Percentiles rank a stretch among this genome's conserved stretches.
phyloP scores from a whole-genome alignment of 2,113 vertebrate species.

The Rhinoptilus africanus region DNA sequence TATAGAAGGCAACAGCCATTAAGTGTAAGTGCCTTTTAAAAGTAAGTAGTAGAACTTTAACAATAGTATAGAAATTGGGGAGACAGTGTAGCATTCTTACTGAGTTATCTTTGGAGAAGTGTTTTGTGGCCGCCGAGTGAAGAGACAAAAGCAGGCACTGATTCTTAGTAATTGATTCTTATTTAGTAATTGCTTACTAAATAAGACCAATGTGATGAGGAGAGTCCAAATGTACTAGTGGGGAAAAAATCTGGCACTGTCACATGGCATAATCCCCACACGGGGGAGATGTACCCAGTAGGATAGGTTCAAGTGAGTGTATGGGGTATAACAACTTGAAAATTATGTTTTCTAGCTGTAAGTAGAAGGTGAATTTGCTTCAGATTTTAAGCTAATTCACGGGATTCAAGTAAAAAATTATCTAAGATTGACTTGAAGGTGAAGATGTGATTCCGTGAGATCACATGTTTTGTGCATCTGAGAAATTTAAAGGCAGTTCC shows the following conservation, averaged over 20 bases:
- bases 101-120: background rate
- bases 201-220: background rate
- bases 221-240: background rate
- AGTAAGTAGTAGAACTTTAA: slow-evolving; percentile 33
- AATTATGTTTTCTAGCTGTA: background rate
- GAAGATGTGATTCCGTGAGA: background rate
- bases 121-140: background rate
- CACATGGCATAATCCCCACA: background rate
- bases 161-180: background rate
- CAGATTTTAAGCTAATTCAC: background rate
- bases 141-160: background rate
- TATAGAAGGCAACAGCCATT: slow-evolving; percentile 20
- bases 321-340: background rate
- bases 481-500: background rate
- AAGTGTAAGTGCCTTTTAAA: slow-evolving; percentile 11
- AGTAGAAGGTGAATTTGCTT: background rate
- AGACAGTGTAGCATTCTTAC: background rate
- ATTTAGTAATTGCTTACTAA: background rate
- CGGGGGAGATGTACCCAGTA: background rate
- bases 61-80: background rate
- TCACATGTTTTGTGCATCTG: background rate
- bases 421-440: background rate
- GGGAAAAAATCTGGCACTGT: background rate
- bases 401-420: background rate
- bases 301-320: background rate